Evolutionary conservation across 2,888 invertebrate species (phyloP), one percentile per base, ranked within the genome.

Genomic region (Hypsopygia costalis): DNA sequence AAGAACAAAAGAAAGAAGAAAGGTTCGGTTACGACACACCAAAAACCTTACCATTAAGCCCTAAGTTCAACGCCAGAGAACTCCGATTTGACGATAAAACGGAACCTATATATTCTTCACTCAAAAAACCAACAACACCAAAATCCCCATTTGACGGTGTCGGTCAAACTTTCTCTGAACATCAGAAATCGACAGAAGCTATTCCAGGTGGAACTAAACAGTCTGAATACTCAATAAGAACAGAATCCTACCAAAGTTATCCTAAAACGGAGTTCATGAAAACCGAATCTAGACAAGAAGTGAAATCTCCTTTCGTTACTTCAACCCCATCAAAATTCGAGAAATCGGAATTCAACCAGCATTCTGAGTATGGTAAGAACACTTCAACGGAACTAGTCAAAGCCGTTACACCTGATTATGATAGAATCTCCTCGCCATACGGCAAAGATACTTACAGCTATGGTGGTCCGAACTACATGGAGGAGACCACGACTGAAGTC

Each of bases 401-500:
- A 44, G 81, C 76, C 0, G 74, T 63, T 0, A 86, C 87, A 0
- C 81, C 87, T 0, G 85, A 83, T 20, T 85, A 74, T 35, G 83
- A 85, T 0, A 74, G 86, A 31, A 82, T 87, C 32, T 61, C 83
- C 0, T 86, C 88, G 0, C 87, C 88, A 0, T 86, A 83, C 58
- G 81, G 82, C 12, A 86, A 81, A 42, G 86, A 87, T 6, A 67
- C 67, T 0, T 72, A 76, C 48, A 75, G 71, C 40, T 81, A 75
- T 51, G 82, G 86, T 2, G 87, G 81, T 2, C 89, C 89, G 0
- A 85, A 89, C 37, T 89, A 66, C 47, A 81, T 74, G 62, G 89
- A 89, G 34, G 89, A 89, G 56, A 89, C 89, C 0, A 89, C 79
- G 0, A 89, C 89, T 0, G 91, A 91, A 40, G 89, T 86, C 0